phyloP scores from a whole-genome alignment of 2,797 vertebrate genomes.

The Neostethus bicornis region DNA sequence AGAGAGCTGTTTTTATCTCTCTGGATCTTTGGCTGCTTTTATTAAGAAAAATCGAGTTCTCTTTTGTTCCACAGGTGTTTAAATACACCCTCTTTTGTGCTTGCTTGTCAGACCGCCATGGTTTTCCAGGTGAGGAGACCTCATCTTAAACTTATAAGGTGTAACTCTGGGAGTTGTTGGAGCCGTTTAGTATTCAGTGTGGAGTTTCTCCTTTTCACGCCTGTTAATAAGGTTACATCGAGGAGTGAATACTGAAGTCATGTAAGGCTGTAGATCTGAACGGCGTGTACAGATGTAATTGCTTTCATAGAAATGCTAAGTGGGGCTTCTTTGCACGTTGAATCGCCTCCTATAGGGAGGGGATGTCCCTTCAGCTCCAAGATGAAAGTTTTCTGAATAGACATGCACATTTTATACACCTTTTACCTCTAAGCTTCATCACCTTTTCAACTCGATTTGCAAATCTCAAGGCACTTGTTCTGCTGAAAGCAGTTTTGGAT shows the following conservation, averaged over 20 bases:
- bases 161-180: slow-evolving; percentile 29
- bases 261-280: slow-evolving; percentile 31
- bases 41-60: slow-evolving; percentile 37
- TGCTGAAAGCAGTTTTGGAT: slow-evolving; percentile 10
- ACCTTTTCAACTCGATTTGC: slow-evolving; percentile 33
- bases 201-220: slow-evolving; percentile 13
- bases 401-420: slow-evolving; percentile 13
- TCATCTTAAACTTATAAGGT: slow-evolving; percentile 38
- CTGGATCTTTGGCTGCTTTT: slow-evolving; percentile 50
- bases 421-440: slow-evolving; percentile 15
- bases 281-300: slow-evolving; percentile 9
- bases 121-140: slow-evolving; percentile 26
- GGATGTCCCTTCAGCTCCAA: slow-evolving; percentile 8
- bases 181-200: slow-evolving; percentile 17
- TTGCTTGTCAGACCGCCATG: slow-evolving; percentile 8
- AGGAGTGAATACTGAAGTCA: slow-evolving; percentile 27
- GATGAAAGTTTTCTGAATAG: slow-evolving; percentile 30
- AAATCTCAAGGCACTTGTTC: slow-evolving; percentile 1
- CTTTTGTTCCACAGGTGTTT: slow-evolving; percentile 21
- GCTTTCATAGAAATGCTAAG: slow-evolving; percentile 38
- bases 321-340: slow-evolving; percentile 26
- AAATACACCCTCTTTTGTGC: slow-evolving; percentile 15
- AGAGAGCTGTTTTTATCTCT: slow-evolving; percentile 36
- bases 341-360: slow-evolving; percentile 16
- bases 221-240: slow-evolving; percentile 31